Conservation (phyloP, 1,140 invertebrate genomes). For the Pogonognathellus flavescens region DNA sequence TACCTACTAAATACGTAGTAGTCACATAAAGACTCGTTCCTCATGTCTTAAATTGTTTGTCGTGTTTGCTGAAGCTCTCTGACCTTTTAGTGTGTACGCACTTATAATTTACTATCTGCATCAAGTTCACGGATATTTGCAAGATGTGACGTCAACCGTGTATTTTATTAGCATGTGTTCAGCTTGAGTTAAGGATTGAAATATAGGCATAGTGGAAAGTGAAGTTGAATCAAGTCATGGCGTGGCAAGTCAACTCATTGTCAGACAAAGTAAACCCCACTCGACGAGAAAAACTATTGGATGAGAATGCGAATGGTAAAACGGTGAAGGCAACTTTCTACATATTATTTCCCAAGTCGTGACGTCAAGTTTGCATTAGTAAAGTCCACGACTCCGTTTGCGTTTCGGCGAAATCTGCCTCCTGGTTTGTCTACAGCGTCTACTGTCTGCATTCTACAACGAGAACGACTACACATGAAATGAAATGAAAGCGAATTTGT, state of each 20-base stretch:
- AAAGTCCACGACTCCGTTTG: not conserved
- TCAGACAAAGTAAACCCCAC: not conserved
- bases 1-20: no score
- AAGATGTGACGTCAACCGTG: conserved; percentile 10
- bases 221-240: not conserved
- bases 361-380: not conserved
- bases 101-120: conserved; percentile 7
- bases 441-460: no score
- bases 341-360: conserved; percentile 6
- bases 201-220: not conserved
- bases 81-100: conserved; percentile 15
- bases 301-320: not conserved
- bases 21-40: not conserved
- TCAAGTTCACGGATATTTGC: conserved; percentile 34
- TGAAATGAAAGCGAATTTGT: no score
- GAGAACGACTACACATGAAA: no score
- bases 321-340: not conserved
- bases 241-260: not conserved
- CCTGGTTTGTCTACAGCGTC: no score
- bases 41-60: not conserved
- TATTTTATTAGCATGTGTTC: conserved; percentile 11
- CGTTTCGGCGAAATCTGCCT: no score
- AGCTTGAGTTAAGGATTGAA: no score
- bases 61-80: not conserved
- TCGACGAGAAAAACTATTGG: conserved; percentile 9